Conservation (phyloP, 1,140 invertebrate species). For the Aleiodes sp. region DNA sequence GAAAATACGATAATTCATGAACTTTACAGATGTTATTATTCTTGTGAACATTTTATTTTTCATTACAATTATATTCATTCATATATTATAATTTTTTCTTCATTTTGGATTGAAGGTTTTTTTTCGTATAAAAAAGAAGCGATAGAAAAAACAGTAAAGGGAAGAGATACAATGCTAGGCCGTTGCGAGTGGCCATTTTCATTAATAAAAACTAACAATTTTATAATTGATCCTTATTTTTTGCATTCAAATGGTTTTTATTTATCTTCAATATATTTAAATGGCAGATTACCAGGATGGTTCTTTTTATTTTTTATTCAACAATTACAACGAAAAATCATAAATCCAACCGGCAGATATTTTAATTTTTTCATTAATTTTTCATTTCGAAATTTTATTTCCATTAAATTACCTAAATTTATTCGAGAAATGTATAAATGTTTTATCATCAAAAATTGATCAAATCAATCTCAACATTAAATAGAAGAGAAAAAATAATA, state of each 20-base stretch:
- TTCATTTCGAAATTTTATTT: no score
- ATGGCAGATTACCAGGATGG: background rate
- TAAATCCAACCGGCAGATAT: constrained; percentile 9
- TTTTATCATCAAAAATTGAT: background rate
- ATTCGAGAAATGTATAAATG: background rate
- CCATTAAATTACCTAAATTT: background rate
- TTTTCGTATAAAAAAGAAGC: constrained; percentile 46
- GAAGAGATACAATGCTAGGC: constrained; percentile 7
- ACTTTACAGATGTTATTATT: constrained; percentile 32
- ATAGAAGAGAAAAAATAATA: background rate
- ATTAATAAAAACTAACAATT: constrained; percentile 8
- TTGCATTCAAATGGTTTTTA: background rate
- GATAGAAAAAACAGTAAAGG: background rate
- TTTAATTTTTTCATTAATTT: background rate
- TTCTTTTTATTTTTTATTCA: no score
- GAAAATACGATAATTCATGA: constrained; percentile 47
- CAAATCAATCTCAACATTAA: background rate
- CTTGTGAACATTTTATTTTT: background rate
- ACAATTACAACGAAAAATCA: constrained; percentile 3
- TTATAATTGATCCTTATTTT: background rate
- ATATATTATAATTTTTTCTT: no score
- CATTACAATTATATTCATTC: background rate
- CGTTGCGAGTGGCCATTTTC: background rate
- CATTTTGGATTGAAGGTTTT: constrained; percentile 1
- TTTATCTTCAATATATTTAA: constrained; percentile 5